These are phyloP conservation scores for Brevipalpus yothersi DNA, from an alignment of 1,140 invertebrate genomes.

Conservation along the genomic window DNA sequence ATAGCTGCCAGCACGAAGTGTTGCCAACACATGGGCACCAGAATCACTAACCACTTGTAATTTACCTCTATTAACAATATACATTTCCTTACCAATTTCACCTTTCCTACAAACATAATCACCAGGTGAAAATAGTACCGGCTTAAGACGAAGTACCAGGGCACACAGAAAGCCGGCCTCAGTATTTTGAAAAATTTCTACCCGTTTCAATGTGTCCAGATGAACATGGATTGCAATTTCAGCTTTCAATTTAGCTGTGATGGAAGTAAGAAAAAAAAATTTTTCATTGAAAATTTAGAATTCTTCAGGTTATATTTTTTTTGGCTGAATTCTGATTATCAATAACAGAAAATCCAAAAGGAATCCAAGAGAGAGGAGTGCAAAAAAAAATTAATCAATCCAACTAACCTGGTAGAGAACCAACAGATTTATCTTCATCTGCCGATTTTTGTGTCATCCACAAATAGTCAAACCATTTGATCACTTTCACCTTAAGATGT, in stretches of 20 bases:
- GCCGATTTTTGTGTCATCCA: slow-evolving; percentile 96
- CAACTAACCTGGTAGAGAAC: slow-evolving; percentile 50
- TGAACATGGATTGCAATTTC: slow-evolving; percentile 98
- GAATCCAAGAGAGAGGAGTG: neutral
- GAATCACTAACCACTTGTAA: slow-evolving; percentile 92
- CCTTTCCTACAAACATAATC: slow-evolving; percentile 98
- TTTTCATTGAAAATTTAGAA: no score
- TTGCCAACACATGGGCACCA: slow-evolving; percentile 50
- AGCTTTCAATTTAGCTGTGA: slow-evolving; percentile 72
- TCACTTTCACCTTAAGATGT: slow-evolving; percentile 87
- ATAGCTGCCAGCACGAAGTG: slow-evolving; percentile 87
- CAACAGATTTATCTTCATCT: slow-evolving; percentile 83
- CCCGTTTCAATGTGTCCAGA: slow-evolving; percentile 84
- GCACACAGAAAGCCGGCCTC: slow-evolving; percentile 95
- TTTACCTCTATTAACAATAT: slow-evolving; percentile 80
- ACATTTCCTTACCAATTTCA: slow-evolving; percentile 96
- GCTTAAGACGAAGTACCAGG: slow-evolving; percentile 68
- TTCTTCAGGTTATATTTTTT: no score
- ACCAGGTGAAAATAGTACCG: slow-evolving; percentile 87
- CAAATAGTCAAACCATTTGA: slow-evolving; percentile 97
- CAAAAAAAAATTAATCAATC: no score
- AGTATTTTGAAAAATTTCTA: slow-evolving; percentile 97
- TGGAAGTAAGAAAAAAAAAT: neutral
- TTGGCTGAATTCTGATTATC: neutral
- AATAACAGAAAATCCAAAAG: neutral